phyloP scores from a whole-genome alignment of 2,113 vertebrate genomes.

The Coptodon rendalli region DNA sequence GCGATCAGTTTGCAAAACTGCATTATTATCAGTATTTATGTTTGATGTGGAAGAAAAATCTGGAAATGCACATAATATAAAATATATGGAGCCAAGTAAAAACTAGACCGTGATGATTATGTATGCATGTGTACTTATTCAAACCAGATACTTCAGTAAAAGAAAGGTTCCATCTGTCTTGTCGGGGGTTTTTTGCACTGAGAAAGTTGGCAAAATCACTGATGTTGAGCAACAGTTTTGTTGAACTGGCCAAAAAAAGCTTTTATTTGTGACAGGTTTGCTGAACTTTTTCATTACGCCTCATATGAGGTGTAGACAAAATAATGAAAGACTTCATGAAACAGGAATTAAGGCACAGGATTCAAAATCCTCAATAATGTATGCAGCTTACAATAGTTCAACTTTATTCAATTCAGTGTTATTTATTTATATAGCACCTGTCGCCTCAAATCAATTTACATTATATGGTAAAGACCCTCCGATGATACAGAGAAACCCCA shows the following conservation, averaged over 20 bases:
- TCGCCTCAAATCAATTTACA: neutral
- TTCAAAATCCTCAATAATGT: neutral
- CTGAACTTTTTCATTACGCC: rapidly evolving
- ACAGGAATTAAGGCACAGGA: neutral
- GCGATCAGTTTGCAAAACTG: neutral
- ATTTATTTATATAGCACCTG: rapidly evolving
- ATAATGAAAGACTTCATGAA: neutral
- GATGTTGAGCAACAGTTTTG: neutral
- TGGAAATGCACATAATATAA: neutral
- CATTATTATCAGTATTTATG: neutral
- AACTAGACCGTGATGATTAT: neutral
- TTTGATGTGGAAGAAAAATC: neutral
- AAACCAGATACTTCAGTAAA: neutral
- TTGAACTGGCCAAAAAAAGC: neutral
- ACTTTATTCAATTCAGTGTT: neutral
- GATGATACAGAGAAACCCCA: neutral
- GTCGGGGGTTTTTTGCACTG: neutral
- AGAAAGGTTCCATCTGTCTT: neutral
- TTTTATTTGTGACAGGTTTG: neutral
- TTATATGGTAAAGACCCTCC: neutral
- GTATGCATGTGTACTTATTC: neutral
- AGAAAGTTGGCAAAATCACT: neutral
- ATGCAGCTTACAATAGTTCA: rapidly evolving
- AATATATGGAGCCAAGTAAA: neutral
- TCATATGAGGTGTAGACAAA: neutral